These are phyloP conservation scores for Panurus biarmicus DNA, from an alignment of 2,113 vertebrate genomes.

Conservation along the genomic window DNA sequence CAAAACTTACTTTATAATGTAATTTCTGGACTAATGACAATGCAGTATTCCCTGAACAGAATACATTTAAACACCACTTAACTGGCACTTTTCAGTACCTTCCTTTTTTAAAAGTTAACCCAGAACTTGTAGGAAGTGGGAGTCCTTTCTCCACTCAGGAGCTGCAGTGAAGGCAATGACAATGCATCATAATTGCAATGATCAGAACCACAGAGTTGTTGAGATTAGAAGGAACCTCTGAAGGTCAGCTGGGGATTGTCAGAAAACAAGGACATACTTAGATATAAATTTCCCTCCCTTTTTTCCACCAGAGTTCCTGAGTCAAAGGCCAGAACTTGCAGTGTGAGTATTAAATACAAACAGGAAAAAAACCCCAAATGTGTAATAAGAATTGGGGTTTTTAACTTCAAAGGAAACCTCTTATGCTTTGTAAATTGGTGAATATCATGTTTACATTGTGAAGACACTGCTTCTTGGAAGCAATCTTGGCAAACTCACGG, in stretches of 20 bases:
- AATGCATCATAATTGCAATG: background rate
- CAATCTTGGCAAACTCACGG: background rate
- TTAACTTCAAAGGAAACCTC: background rate
- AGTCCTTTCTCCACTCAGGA: background rate
- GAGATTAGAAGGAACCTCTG: background rate
- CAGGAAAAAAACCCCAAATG: rapidly evolving
- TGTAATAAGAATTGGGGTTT: background rate
- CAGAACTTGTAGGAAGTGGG: background rate
- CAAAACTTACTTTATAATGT: background rate
- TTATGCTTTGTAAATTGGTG: background rate
- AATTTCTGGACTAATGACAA: background rate
- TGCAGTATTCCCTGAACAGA: background rate
- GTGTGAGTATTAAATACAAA: background rate
- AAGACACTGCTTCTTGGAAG: background rate
- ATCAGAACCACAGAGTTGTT: background rate
- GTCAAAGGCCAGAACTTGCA: background rate
- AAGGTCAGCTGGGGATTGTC: background rate
- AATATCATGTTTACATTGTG: background rate
- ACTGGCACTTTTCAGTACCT: background rate
- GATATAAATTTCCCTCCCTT: background rate
- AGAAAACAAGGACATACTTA: background rate
- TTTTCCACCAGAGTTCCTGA: background rate
- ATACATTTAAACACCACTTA: background rate
- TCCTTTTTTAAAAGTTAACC: background rate
- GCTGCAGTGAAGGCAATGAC: background rate